A percentile compares a stretch with the other conserved stretches of the same genome.
These are phyloP conservation scores for Cacajao melanocephalus DNA, from an alignment of 2,797 vertebrate genomes.

Conservation along the genomic window DNA sequence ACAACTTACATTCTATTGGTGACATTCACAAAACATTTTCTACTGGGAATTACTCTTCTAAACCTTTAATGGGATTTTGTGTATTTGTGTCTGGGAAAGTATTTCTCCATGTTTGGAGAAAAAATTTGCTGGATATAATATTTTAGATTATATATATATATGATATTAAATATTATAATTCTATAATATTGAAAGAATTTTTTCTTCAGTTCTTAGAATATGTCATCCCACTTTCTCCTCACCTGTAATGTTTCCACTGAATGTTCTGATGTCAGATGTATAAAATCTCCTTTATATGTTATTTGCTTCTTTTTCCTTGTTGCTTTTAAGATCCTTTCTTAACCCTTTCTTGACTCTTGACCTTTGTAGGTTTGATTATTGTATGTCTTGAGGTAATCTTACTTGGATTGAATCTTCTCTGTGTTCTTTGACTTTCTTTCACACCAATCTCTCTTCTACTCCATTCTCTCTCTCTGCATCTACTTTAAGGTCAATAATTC, in stretches of 20 bases:
- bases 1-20: background rate
- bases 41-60: background rate
- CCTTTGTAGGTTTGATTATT: background rate
- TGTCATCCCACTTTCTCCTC: background rate
- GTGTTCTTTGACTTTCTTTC: too few relatives aligned
- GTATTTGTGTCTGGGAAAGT: background rate
- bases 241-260: background rate
- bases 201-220: background rate
- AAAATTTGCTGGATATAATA: background rate
- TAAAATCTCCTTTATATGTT: background rate
- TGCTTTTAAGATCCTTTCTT: background rate
- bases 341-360: background rate
- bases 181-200: too few relatives aligned
- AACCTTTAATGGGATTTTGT: background rate
- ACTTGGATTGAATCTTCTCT: background rate
- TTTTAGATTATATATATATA: too few relatives aligned
- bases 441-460: background rate
- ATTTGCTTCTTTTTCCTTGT: background rate
- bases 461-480: background rate
- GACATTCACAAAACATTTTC: background rate
- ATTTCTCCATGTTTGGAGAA: background rate
- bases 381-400: background rate
- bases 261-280: background rate
- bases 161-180: too few relatives aligned
- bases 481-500: background rate